Evolutionary conservation across 2,888 invertebrate genomes (phyloP).

Genomic region (Nemoura dubitans): DNA sequence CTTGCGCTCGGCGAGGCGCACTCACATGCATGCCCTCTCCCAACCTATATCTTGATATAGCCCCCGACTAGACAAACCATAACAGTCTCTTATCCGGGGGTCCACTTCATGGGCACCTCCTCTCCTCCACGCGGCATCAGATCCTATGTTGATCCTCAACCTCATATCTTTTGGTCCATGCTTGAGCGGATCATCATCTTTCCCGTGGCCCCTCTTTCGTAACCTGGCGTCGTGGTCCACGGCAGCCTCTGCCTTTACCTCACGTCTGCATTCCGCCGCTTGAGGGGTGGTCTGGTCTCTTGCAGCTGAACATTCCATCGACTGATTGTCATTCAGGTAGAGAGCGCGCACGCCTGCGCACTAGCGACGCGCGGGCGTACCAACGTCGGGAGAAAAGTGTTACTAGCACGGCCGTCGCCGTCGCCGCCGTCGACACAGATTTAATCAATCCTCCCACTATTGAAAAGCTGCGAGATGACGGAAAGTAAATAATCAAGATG

Average conservation of each 20-base stretch:
- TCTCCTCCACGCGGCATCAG: background rate
- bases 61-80: background rate
- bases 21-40: background rate
- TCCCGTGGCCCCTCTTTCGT: constrained; percentile 25
- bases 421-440: background rate
- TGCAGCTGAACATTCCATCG: constrained; percentile 46
- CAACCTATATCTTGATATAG: background rate
- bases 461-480: background rate
- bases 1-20: background rate
- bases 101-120: background rate
- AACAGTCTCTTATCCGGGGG: background rate
- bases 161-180: background rate
- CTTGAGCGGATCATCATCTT: background rate
- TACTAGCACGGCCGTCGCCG: background rate
- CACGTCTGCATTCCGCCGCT: constrained; percentile 51
- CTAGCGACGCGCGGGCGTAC: constrained; percentile 17
- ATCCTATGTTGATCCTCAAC: background rate
- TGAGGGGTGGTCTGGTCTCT: constrained; percentile 42
- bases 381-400: constrained; percentile 29
- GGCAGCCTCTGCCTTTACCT: background rate
- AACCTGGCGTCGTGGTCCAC: constrained; percentile 3
- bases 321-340: constrained; percentile 46
- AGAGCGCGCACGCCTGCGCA: constrained; percentile 30
- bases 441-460: constrained; percentile 22
- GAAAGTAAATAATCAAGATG: background rate